Conservation (phyloP, 2,113 vertebrate genomes). For the Bungarus multicinctus region DNA sequence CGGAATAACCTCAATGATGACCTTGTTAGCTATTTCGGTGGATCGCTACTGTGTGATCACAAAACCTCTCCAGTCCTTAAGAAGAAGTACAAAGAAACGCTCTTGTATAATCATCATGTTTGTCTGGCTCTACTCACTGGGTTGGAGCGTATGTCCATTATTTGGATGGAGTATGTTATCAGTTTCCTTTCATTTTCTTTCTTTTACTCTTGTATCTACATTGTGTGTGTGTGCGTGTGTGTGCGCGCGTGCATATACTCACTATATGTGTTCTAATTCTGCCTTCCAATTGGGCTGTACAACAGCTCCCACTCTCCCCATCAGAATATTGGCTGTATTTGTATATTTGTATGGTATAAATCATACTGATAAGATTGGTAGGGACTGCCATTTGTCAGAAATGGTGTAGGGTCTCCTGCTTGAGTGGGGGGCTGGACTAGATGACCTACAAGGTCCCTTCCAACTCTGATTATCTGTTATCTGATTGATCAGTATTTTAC, state of each 20-base stretch:
- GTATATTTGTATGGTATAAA: background rate
- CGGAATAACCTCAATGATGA: constrained; percentile 73
- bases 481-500: background rate
- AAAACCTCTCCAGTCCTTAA: constrained; percentile 64
- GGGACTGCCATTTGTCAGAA: no score
- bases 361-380: background rate
- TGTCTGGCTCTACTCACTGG: constrained; percentile 66
- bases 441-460: no score
- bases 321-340: background rate
- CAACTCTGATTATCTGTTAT: no score
- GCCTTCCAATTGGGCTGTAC: background rate
- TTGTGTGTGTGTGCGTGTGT: background rate
- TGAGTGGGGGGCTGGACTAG: no score
- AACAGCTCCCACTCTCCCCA: background rate
- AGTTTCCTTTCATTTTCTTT: background rate
- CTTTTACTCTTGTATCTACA: background rate
- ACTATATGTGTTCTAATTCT: rapidly evolving
- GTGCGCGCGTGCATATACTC: background rate
- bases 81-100: constrained; percentile 61
- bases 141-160: constrained; percentile 63
- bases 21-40: constrained; percentile 65
- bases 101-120: constrained; percentile 41
- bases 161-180: constrained; percentile 68
- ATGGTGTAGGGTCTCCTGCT: no score
- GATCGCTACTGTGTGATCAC: constrained; percentile 71